phyloP scores from a whole-genome alignment of 2,888 invertebrate species.

The Synanthedon formicaeformis region DNA sequence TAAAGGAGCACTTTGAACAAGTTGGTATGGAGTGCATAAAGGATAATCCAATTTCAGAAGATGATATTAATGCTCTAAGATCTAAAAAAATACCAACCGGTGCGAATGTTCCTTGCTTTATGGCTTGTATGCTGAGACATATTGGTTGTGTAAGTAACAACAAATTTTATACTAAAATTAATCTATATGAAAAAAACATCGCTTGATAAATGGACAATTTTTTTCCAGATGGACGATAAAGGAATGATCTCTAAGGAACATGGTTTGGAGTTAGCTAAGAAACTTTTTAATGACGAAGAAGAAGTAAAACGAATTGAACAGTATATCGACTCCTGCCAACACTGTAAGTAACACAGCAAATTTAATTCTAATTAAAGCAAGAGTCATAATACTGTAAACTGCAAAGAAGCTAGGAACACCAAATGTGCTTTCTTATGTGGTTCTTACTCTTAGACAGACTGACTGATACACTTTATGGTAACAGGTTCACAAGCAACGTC shows the following conservation, averaged over 20 bases:
- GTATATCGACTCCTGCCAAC: slow-evolving; percentile 44
- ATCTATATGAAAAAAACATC: neutral
- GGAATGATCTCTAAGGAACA: slow-evolving; percentile 45
- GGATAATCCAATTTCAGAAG: slow-evolving; percentile 26
- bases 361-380: neutral
- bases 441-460: no score
- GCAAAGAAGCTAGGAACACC: no score
- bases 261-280: slow-evolving; percentile 35
- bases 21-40: slow-evolving; percentile 37
- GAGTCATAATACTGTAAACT: neutral
- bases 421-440: no score
- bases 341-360: slow-evolving; percentile 22
- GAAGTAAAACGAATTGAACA: slow-evolving; percentile 39
- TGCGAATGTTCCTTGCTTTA: slow-evolving; percentile 42
- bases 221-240: slow-evolving; percentile 37
- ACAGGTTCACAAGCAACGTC: no score
- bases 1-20: slow-evolving; percentile 38
- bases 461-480: no score
- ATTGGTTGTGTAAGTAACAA: slow-evolving; percentile 39
- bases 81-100: slow-evolving; percentile 30
- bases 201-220: neutral
- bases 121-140: slow-evolving; percentile 45
- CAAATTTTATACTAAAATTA: neutral
- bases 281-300: slow-evolving; percentile 39
- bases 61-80: slow-evolving; percentile 34